Percentiles rank a stretch among this genome's conserved stretches.
Evolutionary conservation across 2,797 vertebrate genomes (phyloP).

Genomic region (Threskiornis aethiopicus): DNA sequence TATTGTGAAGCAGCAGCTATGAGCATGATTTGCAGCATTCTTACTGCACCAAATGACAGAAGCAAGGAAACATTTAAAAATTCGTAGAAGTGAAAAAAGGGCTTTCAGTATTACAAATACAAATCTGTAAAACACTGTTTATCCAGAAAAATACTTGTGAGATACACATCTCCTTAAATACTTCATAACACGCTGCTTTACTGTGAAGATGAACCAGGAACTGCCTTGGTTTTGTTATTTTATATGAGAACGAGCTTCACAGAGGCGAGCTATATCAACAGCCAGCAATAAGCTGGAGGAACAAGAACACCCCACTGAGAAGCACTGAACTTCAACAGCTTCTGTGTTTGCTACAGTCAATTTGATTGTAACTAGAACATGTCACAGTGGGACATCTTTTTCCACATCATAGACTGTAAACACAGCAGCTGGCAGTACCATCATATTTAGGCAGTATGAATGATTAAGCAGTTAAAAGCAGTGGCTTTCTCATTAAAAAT

Average conservation of each 20-base stretch:
- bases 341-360: slow-evolving; percentile 55
- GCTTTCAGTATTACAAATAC: background rate
- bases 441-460: slow-evolving; percentile 49
- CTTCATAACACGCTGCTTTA: background rate
- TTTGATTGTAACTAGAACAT: slow-evolving; percentile 62
- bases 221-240: background rate
- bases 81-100: background rate
- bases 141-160: background rate
- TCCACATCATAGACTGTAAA: slow-evolving; percentile 53
- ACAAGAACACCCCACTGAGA: slow-evolving; percentile 40
- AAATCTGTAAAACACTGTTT: background rate
- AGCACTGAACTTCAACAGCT: slow-evolving; percentile 58
- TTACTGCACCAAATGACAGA: background rate
- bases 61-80: slow-evolving; percentile 1
- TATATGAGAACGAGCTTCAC: background rate
- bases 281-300: slow-evolving; percentile 15
- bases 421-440: slow-evolving; percentile 46
- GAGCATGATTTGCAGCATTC: background rate
- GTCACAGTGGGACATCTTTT: slow-evolving; percentile 54
- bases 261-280: background rate
- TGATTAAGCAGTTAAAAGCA: slow-evolving; percentile 48
- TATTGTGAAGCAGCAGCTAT: background rate
- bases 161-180: background rate
- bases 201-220: background rate
- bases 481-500: slow-evolving; percentile 4